Conservation (phyloP, 2,113 vertebrate species). For the Strix aluco region DNA sequence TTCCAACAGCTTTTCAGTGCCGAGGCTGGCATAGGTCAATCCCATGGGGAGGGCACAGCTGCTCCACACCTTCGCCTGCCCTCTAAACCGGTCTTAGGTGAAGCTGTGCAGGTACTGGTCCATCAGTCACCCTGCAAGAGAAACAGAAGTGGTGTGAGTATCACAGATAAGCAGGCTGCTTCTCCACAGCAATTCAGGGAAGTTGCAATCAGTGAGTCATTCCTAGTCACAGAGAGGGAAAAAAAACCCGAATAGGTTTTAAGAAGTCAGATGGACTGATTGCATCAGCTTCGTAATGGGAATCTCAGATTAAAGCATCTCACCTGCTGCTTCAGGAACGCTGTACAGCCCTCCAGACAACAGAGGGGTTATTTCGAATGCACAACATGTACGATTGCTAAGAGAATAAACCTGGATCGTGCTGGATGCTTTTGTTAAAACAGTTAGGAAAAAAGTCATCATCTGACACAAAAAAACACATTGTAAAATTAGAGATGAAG, state of each 20-base stretch:
- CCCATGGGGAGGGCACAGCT: not conserved
- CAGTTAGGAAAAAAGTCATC: not conserved
- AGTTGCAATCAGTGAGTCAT: not conserved
- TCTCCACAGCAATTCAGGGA: not conserved
- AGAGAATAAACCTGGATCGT: not conserved
- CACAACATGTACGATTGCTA: not conserved
- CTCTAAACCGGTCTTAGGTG: not conserved
- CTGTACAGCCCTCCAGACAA: not conserved
- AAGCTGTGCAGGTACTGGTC: not conserved
- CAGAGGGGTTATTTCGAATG: not conserved
- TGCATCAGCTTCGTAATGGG: not conserved
- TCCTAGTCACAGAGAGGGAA: not conserved
- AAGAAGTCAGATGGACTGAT: not conserved
- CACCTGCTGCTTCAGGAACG: conserved; percentile 19
- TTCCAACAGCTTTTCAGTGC: not conserved
- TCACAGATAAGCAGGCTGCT: not conserved
- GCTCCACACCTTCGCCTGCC: not conserved
- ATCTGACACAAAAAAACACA: not conserved
- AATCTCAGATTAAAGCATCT: not conserved
- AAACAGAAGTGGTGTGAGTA: not conserved
- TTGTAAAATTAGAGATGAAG: conserved; percentile 7
- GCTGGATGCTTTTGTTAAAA: not conserved
- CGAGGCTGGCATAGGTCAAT: not conserved
- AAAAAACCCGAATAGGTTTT: not conserved
- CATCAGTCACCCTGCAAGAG: not conserved